Base-by-base conservation (phyloP, 2,888 invertebrate species). In the Pherbina coryleti region DNA sequence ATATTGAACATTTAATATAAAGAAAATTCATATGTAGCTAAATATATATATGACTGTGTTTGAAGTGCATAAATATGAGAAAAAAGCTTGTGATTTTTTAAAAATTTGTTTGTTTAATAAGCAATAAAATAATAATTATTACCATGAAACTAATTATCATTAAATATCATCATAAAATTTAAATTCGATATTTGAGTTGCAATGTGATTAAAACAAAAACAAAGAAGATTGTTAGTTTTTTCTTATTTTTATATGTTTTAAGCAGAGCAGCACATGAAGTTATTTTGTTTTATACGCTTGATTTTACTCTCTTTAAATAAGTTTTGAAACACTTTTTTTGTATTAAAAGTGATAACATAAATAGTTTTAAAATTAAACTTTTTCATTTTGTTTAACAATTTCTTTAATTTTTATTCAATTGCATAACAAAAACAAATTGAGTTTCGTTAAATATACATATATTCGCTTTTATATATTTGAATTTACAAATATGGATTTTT, bases 131-230 rank as follows among this genome's bases (percentile, higher is more conserved):
- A 64, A 64, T 31, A 19, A 31, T 14, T 4, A 64, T 28, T 28
- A 22, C 34, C 3, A 17, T 28, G 9, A 28, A 22, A 51, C 25
- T 69, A 69, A 69, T 69, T 69, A 69, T 69, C 69, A 69, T 69
- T 69, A 25, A 28, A 31, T n/a, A n/a, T n/a, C n/a, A 34, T 14
- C 17, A 69, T 51, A 51, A 7, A 51, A 69, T 22, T 51, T 69
- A 49, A 69, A 69, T 69, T 69, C 69, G 69, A 51, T 69, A 69
- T 51, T 69, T 69, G 17, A 69, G 22, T 49, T 69, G 19, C 8
- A 51, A 69, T 69, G 51, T 11, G 17, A 22, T 7, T 1, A 66
- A 31, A 37, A 55, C n/a, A 22, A 55, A 55, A 55, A 55, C n/a
- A 55, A 55, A 7, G 2, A 55, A 55, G n/a, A 19, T 55, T 55